phyloP scores from a whole-genome alignment of 1,140 invertebrate species.

The Steinernema feltiae region DNA sequence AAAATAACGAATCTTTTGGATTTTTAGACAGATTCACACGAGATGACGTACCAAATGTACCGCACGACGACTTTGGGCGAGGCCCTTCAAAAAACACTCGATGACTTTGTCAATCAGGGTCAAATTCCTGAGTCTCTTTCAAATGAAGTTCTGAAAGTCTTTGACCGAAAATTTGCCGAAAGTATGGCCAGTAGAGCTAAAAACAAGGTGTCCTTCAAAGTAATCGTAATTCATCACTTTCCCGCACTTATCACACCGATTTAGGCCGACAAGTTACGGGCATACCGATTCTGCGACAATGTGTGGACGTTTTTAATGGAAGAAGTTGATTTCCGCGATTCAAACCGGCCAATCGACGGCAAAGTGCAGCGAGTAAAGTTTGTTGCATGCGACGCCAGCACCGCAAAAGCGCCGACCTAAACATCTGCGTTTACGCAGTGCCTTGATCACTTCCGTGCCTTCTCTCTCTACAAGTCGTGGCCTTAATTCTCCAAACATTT shows the following conservation, averaged over 20 bases:
- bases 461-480: too few relatives aligned
- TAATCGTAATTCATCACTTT: constrained; percentile 52
- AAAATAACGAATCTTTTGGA: not conserved
- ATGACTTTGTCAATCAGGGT: constrained; percentile 70
- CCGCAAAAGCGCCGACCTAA: not conserved
- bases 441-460: too few relatives aligned
- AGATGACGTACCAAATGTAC: constrained; percentile 90
- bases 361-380: constrained; percentile 91
- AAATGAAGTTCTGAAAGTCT: constrained; percentile 83
- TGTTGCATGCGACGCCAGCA: constrained; percentile 82
- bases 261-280: constrained; percentile 85
- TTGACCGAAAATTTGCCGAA: constrained; percentile 91
- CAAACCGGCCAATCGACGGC: constrained; percentile 62
- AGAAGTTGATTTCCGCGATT: constrained; percentile 91
- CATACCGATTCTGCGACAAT: constrained; percentile 98
- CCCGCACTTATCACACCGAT: not conserved
- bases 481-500: too few relatives aligned
- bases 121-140: constrained; percentile 79
- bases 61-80: constrained; percentile 94
- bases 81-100: constrained; percentile 87
- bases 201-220: constrained; percentile 40
- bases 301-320: constrained; percentile 98
- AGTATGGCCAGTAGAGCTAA: constrained; percentile 68
- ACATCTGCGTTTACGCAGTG: too few relatives aligned
- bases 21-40: constrained; percentile 5